phyloP scores from a whole-genome alignment of 2,797 vertebrate species.

The Myiotriccus ornatus region DNA sequence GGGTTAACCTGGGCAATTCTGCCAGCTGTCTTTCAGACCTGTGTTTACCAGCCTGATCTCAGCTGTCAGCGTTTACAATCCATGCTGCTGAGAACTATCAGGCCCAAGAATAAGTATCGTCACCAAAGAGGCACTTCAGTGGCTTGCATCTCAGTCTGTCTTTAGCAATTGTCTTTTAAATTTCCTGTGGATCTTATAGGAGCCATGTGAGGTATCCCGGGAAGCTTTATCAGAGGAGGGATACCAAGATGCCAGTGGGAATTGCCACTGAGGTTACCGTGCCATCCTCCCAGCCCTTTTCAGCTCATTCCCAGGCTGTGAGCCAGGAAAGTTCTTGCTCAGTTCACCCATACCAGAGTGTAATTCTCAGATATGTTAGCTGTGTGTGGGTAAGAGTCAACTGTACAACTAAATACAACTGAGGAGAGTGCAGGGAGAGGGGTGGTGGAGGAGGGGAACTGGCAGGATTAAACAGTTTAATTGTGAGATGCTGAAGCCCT shows the following conservation, averaged over 20 bases:
- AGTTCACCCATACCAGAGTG: neutral
- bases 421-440: neutral
- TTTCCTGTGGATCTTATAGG: neutral
- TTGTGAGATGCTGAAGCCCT: neutral
- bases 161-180: neutral
- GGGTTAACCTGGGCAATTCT: neutral
- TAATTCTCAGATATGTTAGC: neutral
- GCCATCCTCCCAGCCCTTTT: neutral
- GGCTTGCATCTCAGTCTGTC: neutral
- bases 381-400: rapidly evolving
- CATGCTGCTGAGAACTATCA: neutral
- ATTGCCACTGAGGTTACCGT: neutral
- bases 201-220: neutral
- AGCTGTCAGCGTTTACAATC: neutral
- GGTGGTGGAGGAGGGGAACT: rapidly evolving
- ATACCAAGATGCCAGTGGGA: neutral
- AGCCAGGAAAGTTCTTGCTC: neutral
- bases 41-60: neutral
- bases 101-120: neutral
- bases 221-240: neutral
- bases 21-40: neutral
- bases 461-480: neutral
- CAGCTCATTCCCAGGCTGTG: neutral
- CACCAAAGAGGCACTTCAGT: neutral
- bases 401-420: neutral